Evolutionary conservation across 2,113 vertebrate genomes (phyloP).

Genomic region (Myrmophylax atrothorax): DNA sequence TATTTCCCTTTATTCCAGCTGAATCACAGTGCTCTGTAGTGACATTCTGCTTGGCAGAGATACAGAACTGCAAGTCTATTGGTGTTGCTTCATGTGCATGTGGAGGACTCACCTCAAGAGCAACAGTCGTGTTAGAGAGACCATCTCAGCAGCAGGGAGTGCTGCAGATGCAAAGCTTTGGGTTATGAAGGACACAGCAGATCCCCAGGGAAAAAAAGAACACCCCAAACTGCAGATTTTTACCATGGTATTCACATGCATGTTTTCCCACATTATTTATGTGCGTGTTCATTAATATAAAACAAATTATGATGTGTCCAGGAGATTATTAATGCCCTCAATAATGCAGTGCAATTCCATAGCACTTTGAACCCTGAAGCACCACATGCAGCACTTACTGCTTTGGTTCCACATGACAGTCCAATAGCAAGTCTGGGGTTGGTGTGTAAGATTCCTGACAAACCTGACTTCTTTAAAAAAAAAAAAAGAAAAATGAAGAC

Average conservation of each 20-base stretch:
- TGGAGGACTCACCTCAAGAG: background rate
- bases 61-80: background rate
- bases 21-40: background rate
- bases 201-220: background rate
- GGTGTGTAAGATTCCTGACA: background rate
- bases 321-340: background rate
- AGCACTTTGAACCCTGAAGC: rapidly evolving
- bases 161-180: background rate
- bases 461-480: background rate
- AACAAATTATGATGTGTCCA: background rate
- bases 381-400: background rate
- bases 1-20: background rate
- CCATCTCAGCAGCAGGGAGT: background rate
- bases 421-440: background rate
- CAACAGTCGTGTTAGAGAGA: background rate
- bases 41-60: background rate
- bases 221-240: background rate
- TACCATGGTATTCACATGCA: background rate
- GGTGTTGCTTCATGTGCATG: rapidly evolving
- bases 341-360: background rate
- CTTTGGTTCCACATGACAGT: background rate
- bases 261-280: background rate
- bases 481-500: background rate
- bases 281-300: background rate
- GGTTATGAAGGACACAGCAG: background rate